A percentile compares a stretch with the other conserved stretches of the same genome.
These are phyloP conservation scores for Yponomeuta sedellus DNA, from an alignment of 2,888 invertebrate genomes.

Conservation along the genomic window DNA sequence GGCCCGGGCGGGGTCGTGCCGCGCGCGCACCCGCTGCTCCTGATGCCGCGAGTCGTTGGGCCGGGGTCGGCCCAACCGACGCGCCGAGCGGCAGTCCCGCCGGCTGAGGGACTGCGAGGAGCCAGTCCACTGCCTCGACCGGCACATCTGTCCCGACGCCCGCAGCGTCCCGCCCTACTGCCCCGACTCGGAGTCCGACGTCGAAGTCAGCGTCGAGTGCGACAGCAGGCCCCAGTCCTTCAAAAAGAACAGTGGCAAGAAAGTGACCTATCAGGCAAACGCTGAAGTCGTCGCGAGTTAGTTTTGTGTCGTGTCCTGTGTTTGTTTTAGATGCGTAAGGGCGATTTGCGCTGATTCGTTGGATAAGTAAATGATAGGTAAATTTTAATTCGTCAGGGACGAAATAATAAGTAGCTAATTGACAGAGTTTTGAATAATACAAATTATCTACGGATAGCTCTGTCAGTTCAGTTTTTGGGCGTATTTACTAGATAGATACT, in stretches of 20 bases:
- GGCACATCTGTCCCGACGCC: slow-evolving; percentile 39
- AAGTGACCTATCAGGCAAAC: slow-evolving; percentile 63
- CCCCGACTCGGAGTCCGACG: slow-evolving; percentile 58
- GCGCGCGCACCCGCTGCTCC: slow-evolving; percentile 56
- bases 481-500: too few species aligned
- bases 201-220: slow-evolving; percentile 63
- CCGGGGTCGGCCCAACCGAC: slow-evolving; percentile 45
- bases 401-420: too few species aligned
- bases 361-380: too few species aligned
- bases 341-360: neutral
- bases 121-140: slow-evolving; percentile 49
- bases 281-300: slow-evolving; percentile 52
- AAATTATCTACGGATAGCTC: too few species aligned
- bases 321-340: neutral
- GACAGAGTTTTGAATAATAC: too few species aligned
- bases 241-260: slow-evolving; percentile 48
- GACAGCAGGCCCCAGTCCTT: slow-evolving; percentile 60
- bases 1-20: slow-evolving; percentile 61
- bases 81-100: slow-evolving; percentile 35
- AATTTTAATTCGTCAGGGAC: too few species aligned
- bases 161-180: slow-evolving; percentile 34
- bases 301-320: slow-evolving; percentile 19
- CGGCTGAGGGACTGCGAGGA: slow-evolving; percentile 39
- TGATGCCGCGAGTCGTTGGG: slow-evolving; percentile 57
- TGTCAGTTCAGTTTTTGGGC: too few species aligned